Evolutionary conservation across 2,113 vertebrate species (phyloP).

Genomic region (Gulo gulo): DNA sequence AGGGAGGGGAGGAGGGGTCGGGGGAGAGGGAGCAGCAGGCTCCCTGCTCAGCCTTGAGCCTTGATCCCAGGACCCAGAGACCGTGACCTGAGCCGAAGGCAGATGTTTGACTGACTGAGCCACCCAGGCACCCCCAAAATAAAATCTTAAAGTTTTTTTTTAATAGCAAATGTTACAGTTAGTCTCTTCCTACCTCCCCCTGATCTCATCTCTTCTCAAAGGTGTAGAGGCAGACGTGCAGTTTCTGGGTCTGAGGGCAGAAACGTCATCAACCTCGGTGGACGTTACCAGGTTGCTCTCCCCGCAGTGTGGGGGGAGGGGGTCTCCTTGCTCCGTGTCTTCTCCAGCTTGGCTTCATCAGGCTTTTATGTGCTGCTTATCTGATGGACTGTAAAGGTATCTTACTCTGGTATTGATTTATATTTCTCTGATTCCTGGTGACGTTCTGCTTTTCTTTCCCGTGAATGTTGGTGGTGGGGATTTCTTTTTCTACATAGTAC

Average conservation of each 20-base stretch:
- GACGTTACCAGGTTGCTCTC: not conserved
- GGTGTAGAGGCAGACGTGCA: not conserved
- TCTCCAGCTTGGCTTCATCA: not conserved
- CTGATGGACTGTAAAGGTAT: not conserved
- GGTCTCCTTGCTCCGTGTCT: not conserved
- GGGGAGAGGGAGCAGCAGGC: not conserved
- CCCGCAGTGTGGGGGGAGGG: rapidly evolving
- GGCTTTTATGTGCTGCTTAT: not conserved
- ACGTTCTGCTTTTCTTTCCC: not conserved
- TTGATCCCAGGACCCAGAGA: not conserved
- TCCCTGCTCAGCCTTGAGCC: not conserved
- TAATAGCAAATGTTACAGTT: not conserved
- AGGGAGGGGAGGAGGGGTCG: not conserved
- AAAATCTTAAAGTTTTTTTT: not conserved
- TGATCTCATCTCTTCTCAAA: not conserved
- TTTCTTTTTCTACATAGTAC: not conserved
- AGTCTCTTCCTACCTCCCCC: not conserved
- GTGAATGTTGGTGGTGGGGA: not conserved
- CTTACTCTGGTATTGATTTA: not conserved
- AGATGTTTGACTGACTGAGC: not conserved
- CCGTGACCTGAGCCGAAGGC: not conserved
- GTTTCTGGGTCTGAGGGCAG: not conserved
- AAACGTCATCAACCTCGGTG: not conserved
- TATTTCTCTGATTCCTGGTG: not conserved
- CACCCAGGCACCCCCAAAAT: not conserved